Evolutionary conservation across 2,888 invertebrate species (phyloP).

Genomic region (Nomada fucata): DNA sequence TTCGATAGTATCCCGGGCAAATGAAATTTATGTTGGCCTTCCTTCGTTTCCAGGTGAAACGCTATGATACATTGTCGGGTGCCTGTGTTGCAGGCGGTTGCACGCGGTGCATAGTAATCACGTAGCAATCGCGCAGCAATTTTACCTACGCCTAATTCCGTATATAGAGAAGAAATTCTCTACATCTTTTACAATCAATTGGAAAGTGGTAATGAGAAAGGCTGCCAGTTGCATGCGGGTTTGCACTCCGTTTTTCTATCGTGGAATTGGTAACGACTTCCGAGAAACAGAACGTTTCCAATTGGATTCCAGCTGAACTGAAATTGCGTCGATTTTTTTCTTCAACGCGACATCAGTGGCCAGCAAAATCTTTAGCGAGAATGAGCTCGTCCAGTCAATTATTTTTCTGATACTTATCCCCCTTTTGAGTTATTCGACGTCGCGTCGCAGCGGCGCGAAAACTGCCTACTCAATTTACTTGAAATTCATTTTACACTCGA

Average conservation of each 20-base stretch:
- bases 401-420: neutral
- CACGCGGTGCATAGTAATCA: slow-evolving; percentile 30
- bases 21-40: neutral
- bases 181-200: slow-evolving; percentile 32
- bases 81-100: neutral
- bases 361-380: too few relatives aligned
- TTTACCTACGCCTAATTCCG: slow-evolving; percentile 25
- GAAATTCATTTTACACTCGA: slow-evolving; percentile 26
- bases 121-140: slow-evolving; percentile 5
- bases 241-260: neutral
- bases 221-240: slow-evolving; percentile 31
- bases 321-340: too few relatives aligned
- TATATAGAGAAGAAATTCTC: slow-evolving; percentile 31
- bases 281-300: neutral
- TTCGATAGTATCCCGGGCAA: too few relatives aligned
- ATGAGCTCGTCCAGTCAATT: neutral
- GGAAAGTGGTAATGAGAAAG: slow-evolving; percentile 42
- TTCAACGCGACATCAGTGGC: too few relatives aligned
- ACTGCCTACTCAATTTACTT: slow-evolving; percentile 27
- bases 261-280: slow-evolving; percentile 10
- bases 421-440: neutral
- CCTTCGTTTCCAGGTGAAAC: slow-evolving; percentile 20
- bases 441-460: slow-evolving; percentile 4
- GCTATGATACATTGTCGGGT: slow-evolving; percentile 17
- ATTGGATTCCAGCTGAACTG: neutral